Base-by-base conservation (phyloP, 1,140 invertebrate genomes). In the Aphaenogaster rudis region DNA sequence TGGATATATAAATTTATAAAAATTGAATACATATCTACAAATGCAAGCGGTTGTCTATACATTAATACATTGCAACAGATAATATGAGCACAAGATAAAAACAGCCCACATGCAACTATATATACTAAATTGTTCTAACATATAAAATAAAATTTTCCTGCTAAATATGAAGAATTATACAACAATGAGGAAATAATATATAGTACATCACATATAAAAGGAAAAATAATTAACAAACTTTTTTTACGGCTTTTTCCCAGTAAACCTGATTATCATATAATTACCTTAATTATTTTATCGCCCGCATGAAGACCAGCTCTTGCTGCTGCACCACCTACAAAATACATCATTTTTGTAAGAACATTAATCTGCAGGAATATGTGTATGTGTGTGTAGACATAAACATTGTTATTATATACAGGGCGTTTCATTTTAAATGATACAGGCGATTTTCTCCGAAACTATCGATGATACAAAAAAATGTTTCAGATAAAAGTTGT, bases 221-320 rank as follows among this genome's bases (percentile, higher is more conserved):
- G 7, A 28, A 61, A 59, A 54, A 0, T 76, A 57, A 61, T 42
- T 57, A 39, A 76, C 2, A 76, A 57, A 48, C 36, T 63, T 15
- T 54, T 15, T 13, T 45, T 72, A 15, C n/a, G 0, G 15, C 9
- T 54, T 33, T 36, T 54, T 54, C 1, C 5, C 36, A 54, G 3
- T n/a, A 45, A 11, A 72, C 7, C 28, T 69, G 28, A 39, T 15
- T n/a, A 82, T 54, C 9, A 17, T 74, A 36, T 74, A 87, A 95
- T 96, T 93, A 98, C 98, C 96, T 99, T 98, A 85, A 99, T 97
- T 93, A 99, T 99, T 95, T 98, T 97, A 96, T 99, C 99, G 42
- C 98, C 98, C 88, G 98, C 97, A 87, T 98, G 98, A 87, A 99
- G 97, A 64, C 99, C 99, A 89, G 99, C 98, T 94, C 97, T 97